Percentiles rank a stretch among this genome's conserved stretches.
Evolutionary conservation across 2,888 invertebrate species (phyloP).

Genomic region (Hyposoter didymator): DNA sequence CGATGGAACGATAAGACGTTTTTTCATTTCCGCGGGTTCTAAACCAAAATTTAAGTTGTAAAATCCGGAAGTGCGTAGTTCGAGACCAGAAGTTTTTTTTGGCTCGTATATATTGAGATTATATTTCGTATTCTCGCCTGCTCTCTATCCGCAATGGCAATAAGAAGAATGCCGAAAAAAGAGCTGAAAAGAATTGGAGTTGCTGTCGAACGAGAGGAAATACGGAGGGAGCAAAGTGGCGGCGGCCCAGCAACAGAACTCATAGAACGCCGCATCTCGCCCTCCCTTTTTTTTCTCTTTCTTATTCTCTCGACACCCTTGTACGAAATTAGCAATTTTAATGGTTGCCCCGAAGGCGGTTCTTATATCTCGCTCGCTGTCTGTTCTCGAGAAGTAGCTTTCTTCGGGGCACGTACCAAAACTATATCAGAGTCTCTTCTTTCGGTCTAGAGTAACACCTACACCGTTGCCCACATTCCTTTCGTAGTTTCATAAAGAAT

Average conservation of each 20-base stretch:
- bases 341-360: slow-evolving; percentile 67
- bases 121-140: slow-evolving; percentile 14
- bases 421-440: slow-evolving; percentile 19
- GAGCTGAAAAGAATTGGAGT: slow-evolving; percentile 44
- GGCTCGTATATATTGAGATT: not conserved
- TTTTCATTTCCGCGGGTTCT: not conserved
- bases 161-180: slow-evolving; percentile 12
- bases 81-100: not conserved
- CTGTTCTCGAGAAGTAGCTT: slow-evolving; percentile 39
- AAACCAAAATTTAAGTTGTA: not conserved
- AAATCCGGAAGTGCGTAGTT: not conserved
- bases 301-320: slow-evolving; percentile 72
- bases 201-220: slow-evolving; percentile 59
- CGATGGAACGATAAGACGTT: not conserved
- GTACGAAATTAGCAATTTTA: slow-evolving; percentile 79
- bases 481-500: slow-evolving; percentile 18
- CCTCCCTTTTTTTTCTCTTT: not conserved
- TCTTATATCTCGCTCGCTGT: slow-evolving; percentile 50
- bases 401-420: slow-evolving; percentile 41
- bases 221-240: slow-evolving; percentile 21
- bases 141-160: slow-evolving; percentile 7
- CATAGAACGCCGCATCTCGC: slow-evolving; percentile 11
- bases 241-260: slow-evolving; percentile 49
- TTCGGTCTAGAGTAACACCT: slow-evolving; percentile 35
- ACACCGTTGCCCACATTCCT: slow-evolving; percentile 35